These are phyloP conservation scores for Parnassius mnemosyne DNA, from an alignment of 2,888 invertebrate species.

Conservation along the genomic window DNA sequence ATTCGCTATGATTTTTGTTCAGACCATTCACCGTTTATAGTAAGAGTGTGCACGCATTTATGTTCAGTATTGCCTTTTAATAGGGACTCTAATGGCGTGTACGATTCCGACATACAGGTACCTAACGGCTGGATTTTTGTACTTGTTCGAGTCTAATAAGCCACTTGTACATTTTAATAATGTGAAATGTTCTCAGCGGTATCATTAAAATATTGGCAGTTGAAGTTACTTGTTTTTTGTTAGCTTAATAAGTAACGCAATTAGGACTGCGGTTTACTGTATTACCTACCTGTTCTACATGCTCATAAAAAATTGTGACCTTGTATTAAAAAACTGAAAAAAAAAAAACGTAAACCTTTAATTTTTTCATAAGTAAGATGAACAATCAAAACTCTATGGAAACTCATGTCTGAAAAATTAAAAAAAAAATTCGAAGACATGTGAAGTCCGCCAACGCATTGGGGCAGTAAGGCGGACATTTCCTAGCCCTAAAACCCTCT, in stretches of 20 bases:
- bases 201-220: conserved; percentile 41
- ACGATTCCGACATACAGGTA: conserved; percentile 34
- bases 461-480: too few species aligned
- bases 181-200: conserved; percentile 40
- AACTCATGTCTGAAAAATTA: too few species aligned
- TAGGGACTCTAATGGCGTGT: conserved; percentile 30
- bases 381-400: too few species aligned
- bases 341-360: too few species aligned
- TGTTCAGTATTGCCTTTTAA: conserved; percentile 10
- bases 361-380: too few species aligned
- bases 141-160: conserved; percentile 65
- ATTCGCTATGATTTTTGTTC: conserved; percentile 54
- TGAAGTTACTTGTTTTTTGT: conserved; percentile 14
- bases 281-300: background rate
- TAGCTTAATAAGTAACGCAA: conserved; percentile 15
- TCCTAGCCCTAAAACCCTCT: too few species aligned
- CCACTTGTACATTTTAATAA: conserved; percentile 62
- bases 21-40: conserved; percentile 24
- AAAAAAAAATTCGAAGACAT: too few species aligned
- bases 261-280: conserved; percentile 11
- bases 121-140: conserved; percentile 24
- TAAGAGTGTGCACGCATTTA: background rate
- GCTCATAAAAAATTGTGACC: background rate
- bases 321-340: too few species aligned
- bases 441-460: too few species aligned